These are phyloP conservation scores for Dendropsophus ebraccatus DNA, from an alignment of 2,113 vertebrate genomes.

Conservation along the genomic window DNA sequence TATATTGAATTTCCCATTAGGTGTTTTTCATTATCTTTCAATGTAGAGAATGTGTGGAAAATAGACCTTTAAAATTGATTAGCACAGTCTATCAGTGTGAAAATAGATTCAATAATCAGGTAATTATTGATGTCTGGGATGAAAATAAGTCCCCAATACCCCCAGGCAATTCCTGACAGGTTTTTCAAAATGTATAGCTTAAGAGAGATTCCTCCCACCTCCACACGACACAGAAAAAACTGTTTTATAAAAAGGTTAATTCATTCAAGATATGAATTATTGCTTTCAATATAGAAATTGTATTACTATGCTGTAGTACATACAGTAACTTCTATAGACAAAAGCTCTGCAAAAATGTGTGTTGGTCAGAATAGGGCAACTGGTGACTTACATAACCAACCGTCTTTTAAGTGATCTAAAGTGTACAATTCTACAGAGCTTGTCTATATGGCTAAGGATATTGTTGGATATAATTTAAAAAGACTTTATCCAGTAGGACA, in stretches of 20 bases:
- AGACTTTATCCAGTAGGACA: too few relatives aligned
- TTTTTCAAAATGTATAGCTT: constrained; percentile 2
- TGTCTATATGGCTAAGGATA: too few relatives aligned
- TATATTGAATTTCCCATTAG: constrained; percentile 46
- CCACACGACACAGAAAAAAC: background rate
- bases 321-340: background rate
- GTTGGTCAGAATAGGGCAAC: background rate
- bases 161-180: background rate
- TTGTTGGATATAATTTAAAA: too few relatives aligned
- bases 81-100: constrained; percentile 30
- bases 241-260: background rate
- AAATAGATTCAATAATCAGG: constrained; percentile 34
- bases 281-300: background rate
- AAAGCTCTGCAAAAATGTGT: background rate
- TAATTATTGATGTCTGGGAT: constrained; percentile 47
- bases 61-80: constrained; percentile 47
- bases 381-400: background rate
- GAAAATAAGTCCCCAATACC: constrained; percentile 1
- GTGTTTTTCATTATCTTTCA: constrained; percentile 27
- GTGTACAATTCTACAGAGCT: too few relatives aligned
- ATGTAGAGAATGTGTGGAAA: constrained; percentile 20
- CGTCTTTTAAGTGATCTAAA: too few relatives aligned
- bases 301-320: background rate
- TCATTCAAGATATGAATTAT: background rate
- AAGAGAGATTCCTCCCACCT: background rate